Percentiles rank a stretch among this genome's conserved stretches.
These are phyloP conservation scores for Megaceryle torquata DNA, from an alignment of 2,113 vertebrate genomes.

Conservation along the genomic window DNA sequence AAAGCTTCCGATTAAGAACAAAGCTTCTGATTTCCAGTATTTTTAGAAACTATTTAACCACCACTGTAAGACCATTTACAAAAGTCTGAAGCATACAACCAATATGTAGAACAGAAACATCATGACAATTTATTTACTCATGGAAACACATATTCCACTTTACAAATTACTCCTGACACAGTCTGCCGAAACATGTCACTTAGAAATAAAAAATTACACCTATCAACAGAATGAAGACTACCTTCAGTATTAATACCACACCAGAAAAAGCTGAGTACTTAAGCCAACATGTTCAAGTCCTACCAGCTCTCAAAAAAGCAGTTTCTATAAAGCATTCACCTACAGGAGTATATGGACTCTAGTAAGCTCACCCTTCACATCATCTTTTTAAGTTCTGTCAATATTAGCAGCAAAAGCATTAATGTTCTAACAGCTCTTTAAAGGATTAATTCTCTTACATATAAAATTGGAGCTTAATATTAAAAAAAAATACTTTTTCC, in stretches of 20 bases:
- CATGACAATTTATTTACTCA: conserved; percentile 11
- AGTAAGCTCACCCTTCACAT: background rate
- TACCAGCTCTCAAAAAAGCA: background rate
- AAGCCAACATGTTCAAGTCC: background rate
- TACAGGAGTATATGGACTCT: background rate
- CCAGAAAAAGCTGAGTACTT: background rate
- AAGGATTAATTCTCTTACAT: background rate
- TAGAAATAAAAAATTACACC: background rate
- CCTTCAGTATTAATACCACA: background rate
- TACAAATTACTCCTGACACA: conserved; percentile 11
- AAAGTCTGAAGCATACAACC: background rate
- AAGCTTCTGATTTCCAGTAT: background rate
- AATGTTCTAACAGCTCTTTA: background rate
- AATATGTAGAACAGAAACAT: background rate
- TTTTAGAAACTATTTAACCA: background rate
- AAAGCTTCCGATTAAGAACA: background rate
- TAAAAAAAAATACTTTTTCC: background rate
- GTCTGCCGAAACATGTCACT: conserved; percentile 51
- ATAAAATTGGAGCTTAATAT: background rate
- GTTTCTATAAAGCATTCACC: background rate
- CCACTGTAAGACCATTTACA: background rate
- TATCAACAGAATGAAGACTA: background rate
- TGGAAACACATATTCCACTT: background rate
- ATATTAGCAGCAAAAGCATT: background rate
- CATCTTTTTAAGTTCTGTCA: background rate